Conservation (phyloP, 1,140 invertebrate species). For the Pogonomyrmex californicus region DNA sequence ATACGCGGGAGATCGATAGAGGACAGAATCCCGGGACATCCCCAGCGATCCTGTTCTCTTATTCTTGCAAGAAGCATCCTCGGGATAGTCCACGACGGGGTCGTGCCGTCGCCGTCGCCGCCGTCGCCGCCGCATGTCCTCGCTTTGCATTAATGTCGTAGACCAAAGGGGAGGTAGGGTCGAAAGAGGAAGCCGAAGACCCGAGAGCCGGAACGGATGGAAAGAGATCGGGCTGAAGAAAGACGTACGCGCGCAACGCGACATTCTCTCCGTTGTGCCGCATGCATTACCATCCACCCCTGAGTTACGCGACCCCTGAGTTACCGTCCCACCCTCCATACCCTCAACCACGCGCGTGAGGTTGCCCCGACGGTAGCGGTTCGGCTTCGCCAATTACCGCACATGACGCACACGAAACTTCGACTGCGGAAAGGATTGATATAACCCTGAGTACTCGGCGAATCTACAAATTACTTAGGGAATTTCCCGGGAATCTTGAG, state of each 20-base stretch:
- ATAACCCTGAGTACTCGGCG: conserved; percentile 23
- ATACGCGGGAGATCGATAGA: conserved; percentile 86
- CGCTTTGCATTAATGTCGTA: conserved; percentile 77
- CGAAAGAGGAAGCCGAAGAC: conserved; percentile 22
- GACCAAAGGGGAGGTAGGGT: conserved; percentile 22
- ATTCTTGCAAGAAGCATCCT: conserved; percentile 86
- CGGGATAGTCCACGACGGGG: conserved; percentile 75
- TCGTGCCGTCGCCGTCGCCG: conserved; percentile 68
- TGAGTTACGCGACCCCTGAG: not conserved
- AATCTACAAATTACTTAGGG: conserved; percentile 55
- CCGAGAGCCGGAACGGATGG: not conserved
- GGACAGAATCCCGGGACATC: conserved; percentile 87
- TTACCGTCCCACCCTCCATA: not conserved
- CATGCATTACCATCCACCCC: conserved; percentile 59
- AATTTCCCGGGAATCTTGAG: conserved; percentile 53
- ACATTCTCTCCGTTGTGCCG: conserved; percentile 7
- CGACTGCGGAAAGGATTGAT: conserved; percentile 44
- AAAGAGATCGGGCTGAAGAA: conserved; percentile 56
- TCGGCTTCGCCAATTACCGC: conserved; percentile 34
- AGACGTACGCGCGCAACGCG: conserved; percentile 36
- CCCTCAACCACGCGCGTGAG: not conserved
- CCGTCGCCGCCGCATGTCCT: conserved; percentile 71
- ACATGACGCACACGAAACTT: conserved; percentile 46
- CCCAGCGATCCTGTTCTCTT: conserved; percentile 86
- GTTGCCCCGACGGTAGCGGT: not conserved